Conservation (phyloP, 2,797 vertebrate genomes). For the Thripadectes ignobilis region DNA sequence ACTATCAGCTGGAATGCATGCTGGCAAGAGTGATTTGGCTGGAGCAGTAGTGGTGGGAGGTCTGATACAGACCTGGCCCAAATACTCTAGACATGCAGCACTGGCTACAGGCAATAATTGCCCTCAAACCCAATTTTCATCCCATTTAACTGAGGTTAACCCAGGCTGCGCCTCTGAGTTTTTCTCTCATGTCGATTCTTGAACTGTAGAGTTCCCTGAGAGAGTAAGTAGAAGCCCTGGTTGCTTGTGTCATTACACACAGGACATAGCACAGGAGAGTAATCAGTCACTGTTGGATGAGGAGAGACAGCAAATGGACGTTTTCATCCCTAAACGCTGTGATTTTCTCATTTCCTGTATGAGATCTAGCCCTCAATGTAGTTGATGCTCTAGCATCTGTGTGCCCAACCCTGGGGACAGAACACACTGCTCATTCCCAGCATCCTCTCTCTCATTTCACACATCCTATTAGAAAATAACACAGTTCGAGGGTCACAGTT, state of each 20-base stretch:
- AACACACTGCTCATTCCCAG: not conserved
- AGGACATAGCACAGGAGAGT: not conserved
- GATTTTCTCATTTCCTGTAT: slow-evolving; percentile 44
- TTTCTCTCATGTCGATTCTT: not conserved
- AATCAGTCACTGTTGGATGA: slow-evolving; percentile 4
- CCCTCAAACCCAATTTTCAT: not conserved
- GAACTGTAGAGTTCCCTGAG: not conserved
- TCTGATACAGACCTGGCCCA: not conserved
- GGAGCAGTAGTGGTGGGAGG: not conserved
- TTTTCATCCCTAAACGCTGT: not conserved
- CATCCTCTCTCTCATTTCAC: not conserved
- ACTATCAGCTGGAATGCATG: not conserved
- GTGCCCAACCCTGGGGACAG: not conserved
- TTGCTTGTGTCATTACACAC: slow-evolving; percentile 35
- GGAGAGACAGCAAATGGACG: slow-evolving; percentile 11
- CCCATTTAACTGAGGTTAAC: not conserved
- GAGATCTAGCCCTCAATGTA: not conserved
- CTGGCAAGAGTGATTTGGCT: not conserved
- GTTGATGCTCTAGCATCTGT: not conserved
- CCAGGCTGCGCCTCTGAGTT: not conserved
- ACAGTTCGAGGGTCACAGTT: not conserved
- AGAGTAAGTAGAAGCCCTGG: not conserved
- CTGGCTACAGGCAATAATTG: not conserved
- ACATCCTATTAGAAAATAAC: not conserved
- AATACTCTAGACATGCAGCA: not conserved